Base-by-base conservation (phyloP, 2,797 vertebrate species). In the Hipposideros larvatus region DNA sequence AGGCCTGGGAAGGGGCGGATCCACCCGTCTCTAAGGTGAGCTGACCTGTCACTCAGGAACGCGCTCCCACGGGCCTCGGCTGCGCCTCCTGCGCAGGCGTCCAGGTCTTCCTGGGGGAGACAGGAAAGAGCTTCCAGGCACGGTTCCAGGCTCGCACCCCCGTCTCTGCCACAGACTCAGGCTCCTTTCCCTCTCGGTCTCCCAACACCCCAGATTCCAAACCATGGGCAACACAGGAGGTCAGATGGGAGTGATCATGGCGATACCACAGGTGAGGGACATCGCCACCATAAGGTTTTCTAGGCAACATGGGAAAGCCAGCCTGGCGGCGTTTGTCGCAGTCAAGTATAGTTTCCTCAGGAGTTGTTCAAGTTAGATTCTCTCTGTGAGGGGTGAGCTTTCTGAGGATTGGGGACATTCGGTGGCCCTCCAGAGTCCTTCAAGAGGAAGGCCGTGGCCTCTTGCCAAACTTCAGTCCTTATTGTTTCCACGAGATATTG, bases 1-100 rank as follows among this genome's bases (percentile, higher is more conserved):
- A 55, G 75, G n/a, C 66, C 28, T n/a, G 94, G 91, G 75, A 66
- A 87, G 96, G 66, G 21, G 82, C 46, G 91, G 77, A 9, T 59
- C n/a, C 66, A 79, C 68, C 18, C 37, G 48, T 28, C 75, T 34
- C 15, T 14, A 84, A 84, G 92, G n/a, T 18, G 31, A 63, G 9
- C 53, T 87, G 19, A 43, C 31, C 59, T 18, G 21, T 74, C 86
- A 43, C 96, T 77, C 78, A n/a, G 28, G 11, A 57, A 22, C 9
- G 34, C 68, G 43, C 43, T 61, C 41, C 31, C 21, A 7, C 0
- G 43, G 48, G 22, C 41, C 41, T n/a, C 43, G 9, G 37, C 1
- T 6, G 7, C 0, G 0, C 11, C 80, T 71, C 0, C 0, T 0
- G 48, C 4, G 0, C 57, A 48, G 66, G 59, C 41, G 15, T 66